phyloP scores from a whole-genome alignment of 2,797 vertebrate genomes.

The Micromesistius poutassou region DNA sequence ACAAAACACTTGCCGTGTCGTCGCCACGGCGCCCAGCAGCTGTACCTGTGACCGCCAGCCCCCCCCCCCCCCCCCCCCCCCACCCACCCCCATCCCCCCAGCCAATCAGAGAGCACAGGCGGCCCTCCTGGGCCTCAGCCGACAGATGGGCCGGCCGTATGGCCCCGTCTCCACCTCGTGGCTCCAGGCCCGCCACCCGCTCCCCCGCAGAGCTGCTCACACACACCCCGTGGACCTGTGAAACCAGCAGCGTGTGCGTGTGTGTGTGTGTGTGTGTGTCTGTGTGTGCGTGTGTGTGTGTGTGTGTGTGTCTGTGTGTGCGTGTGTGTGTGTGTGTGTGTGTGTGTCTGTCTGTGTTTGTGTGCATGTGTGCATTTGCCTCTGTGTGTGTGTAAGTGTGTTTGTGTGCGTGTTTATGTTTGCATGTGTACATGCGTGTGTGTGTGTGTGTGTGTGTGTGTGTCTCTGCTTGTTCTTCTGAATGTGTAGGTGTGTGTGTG shows the following conservation, averaged over 20 bases:
- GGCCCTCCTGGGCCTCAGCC: too few species aligned
- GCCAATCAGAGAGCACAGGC: too few species aligned
- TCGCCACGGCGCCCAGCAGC: background rate
- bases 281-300: background rate
- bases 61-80: too few species aligned
- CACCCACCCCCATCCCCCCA: too few species aligned
- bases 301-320: background rate
- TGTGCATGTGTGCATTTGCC: background rate
- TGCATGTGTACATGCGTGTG: background rate
- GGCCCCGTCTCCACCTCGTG: too few species aligned
- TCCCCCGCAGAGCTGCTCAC: background rate
- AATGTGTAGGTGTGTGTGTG: background rate
- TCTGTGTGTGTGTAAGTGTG: background rate
- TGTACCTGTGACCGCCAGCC: too few species aligned
- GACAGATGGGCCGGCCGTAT: too few species aligned
- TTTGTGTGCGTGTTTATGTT: background rate
- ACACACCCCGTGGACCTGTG: background rate
- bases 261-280: background rate
- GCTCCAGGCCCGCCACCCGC: too few species aligned
- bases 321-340: background rate
- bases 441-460: background rate
- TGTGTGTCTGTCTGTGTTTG: background rate
- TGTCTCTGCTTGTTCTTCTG: background rate
- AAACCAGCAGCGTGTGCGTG: background rate
- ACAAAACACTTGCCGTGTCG: background rate